These are phyloP conservation scores for Acipenser transmontanus DNA, from an alignment of 2,797 vertebrate species.

Conservation along the genomic window DNA sequence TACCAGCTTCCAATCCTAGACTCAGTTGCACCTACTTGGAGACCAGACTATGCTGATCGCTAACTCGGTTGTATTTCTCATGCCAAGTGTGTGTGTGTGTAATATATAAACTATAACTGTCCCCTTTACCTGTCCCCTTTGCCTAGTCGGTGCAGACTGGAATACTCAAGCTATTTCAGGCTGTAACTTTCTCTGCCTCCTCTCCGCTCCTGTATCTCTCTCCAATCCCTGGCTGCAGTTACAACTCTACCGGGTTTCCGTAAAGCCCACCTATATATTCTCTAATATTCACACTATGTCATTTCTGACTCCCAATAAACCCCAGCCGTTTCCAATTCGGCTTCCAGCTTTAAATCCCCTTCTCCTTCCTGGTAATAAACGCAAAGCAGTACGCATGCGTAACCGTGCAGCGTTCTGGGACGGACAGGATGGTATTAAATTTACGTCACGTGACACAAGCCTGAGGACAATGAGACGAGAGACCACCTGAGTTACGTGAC, in stretches of 20 bases:
- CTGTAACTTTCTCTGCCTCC: conserved; percentile 25
- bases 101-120: no score
- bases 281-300: background rate
- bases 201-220: conserved; percentile 23
- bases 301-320: background rate
- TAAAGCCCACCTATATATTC: no score
- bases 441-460: conserved; percentile 31
- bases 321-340: background rate
- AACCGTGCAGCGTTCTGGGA: conserved; percentile 5
- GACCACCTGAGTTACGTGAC: conserved; percentile 30
- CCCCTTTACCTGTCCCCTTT: no score
- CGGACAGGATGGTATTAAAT: conserved; percentile 26
- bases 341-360: conserved; percentile 27
- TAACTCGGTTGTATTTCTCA: no score
- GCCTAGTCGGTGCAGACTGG: background rate
- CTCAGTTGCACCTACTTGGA: no score
- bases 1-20: no score
- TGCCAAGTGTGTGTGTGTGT: no score
- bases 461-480: background rate
- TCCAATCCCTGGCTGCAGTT: background rate
- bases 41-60: no score
- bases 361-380: conserved; percentile 24
- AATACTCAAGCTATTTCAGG: conserved; percentile 21
- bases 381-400: conserved; percentile 50
- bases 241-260: background rate